Evolutionary conservation across 2,888 invertebrate genomes (phyloP), one percentile per base, ranked within the genome.

Genomic region (Eupithecia exiguata): DNA sequence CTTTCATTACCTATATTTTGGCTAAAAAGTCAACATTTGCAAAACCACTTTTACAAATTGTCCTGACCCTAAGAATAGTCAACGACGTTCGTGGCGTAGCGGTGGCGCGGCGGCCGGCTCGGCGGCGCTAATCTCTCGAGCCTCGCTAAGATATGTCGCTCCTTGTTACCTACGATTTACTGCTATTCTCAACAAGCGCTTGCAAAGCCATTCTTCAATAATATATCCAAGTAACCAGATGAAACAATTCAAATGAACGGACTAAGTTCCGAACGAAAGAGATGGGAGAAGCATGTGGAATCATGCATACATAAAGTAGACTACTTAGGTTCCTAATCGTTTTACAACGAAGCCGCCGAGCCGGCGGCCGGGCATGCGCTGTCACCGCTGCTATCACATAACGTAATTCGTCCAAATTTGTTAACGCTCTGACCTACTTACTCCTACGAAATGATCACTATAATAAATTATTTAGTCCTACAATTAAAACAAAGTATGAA

Each of bases 1-100:
- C 93, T 88, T 94, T 92, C 89, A 92, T 91, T 92, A 92, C 81
- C 92, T 93, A 93, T 92, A 92, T 92, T 93, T 93, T 94, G 93
- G 93, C 93, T 94, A 94, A 92, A 93, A 94, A 92, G 92, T 94
- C 91, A 94, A 94, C 93, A 92, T 91, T 94, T 93, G 92, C 93
- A 93, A 93, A 94, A 92, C 91, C 89, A 83, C 88, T 89, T 91
- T 93, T 88, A 93, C 93, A 94, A 93, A 93, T 92, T 92, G 92
- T 93, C 91, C 92, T 91, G 93, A 92, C 90, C 91, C 91, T 92
- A 92, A 92, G 92, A 92, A 93, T 92, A 93, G 90, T 92, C 90
- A 94, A 93, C 92, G 92, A 92, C 91, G 89, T 88, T 86, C 91
- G 84, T 86, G 83, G 84, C 75, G 72, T 77, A 78, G 81, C 76